A percentile compares a stretch with the other conserved stretches of the same genome.
Conservation (phyloP, 2,113 vertebrate genomes). For the Oryzias melastigma region DNA sequence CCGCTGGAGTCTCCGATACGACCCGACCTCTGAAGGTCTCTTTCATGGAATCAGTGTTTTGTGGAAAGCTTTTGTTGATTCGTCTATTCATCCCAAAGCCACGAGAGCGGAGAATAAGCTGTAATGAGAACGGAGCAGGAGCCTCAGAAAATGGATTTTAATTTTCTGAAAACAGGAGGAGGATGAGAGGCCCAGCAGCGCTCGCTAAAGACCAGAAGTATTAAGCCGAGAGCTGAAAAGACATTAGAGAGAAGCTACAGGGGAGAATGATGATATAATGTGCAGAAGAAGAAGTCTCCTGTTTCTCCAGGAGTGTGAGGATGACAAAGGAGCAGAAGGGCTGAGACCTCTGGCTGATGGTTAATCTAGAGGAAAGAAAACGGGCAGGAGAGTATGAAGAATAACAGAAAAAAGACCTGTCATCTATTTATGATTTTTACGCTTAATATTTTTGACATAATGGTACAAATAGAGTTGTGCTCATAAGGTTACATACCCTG, state of each 20-base stretch:
- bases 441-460: no score
- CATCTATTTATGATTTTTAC: no score
- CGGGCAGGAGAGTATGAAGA: not conserved
- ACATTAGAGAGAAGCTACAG: conserved; percentile 42
- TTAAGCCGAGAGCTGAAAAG: conserved; percentile 39
- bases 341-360: conserved; percentile 11
- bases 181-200: conserved; percentile 1
- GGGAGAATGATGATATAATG: conserved; percentile 22
- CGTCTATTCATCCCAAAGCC: conserved; percentile 39
- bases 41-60: conserved; percentile 30
- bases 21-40: conserved; percentile 15
- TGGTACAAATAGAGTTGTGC: no score
- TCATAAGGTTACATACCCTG: no score
- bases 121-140: conserved; percentile 35
- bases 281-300: conserved; percentile 5
- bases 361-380: not conserved
- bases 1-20: conserved; percentile 4
- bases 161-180: conserved; percentile 47
- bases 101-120: conserved; percentile 31
- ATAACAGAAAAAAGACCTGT: not conserved
- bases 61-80: conserved; percentile 44
- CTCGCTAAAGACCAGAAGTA: conserved; percentile 19
- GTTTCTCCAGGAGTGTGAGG: conserved; percentile 16
- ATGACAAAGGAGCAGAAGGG: conserved; percentile 3
- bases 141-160: conserved; percentile 51